Base-by-base conservation (phyloP, 1,140 invertebrate genomes). In the Calephelis nemesis region DNA sequence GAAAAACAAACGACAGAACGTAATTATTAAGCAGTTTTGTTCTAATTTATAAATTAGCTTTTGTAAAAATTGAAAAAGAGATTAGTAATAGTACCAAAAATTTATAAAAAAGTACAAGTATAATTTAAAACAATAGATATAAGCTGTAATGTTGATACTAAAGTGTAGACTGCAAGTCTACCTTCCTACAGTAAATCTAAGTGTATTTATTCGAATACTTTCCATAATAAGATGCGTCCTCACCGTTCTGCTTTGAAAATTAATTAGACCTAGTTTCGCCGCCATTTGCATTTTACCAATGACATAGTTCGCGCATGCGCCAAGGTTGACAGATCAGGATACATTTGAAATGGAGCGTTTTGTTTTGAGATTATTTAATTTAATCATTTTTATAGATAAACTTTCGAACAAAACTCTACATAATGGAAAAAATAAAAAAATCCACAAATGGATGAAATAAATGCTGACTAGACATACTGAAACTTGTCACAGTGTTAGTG, bases 191-290 rank as follows among this genome's bases (percentile, higher is more conserved):
- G 39, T 30, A 58, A 39, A 40, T n/a, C n/a, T 60, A 60, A 60
- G 54, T 40, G 54, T 39, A 60, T 60, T 60, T 60, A 60, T 60
- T 60, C 54, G 30, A 60, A 60, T 6, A 60, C 54, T 60, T 60
- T 60, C 54, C 54, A 60, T 60, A 60, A 60, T 60, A 40, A 60
- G 54, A 60, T 60, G 54, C 54, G 54, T 60, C 54, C 54, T 60
- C 39, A 60, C 30, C 54, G 54, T 60, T 64, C 30, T 50, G 69
- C 69, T 70, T 70, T 66, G 69, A 70, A 70, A 70, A 66, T 66
- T 70, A 70, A 70, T 70, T 70, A 70, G 64, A 65, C 69, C 69
- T 67, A 70, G 64, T 70, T 70, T 58, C 42, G 52, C 65, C 10
- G 69, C 50, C 48, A 70, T 70, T 70, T 66, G 60, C 69, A 70